Base-by-base conservation (phyloP, 2,113 vertebrate genomes). In the Pelmatolapia mariae region DNA sequence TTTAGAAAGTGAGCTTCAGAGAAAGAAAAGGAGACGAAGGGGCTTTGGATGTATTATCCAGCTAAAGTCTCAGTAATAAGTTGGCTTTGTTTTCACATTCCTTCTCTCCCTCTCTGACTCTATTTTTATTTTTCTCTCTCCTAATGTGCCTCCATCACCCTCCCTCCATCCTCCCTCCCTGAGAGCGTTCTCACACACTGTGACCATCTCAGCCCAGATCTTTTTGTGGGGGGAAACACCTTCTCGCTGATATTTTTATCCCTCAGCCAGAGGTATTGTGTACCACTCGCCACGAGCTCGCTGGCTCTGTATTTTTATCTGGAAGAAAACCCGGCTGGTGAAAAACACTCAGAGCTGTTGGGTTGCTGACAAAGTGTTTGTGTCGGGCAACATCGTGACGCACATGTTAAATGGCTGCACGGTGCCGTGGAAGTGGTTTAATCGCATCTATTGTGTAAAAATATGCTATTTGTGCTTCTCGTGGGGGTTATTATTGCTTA, bases 171-270 rank as follows among this genome's bases (percentile, higher is more conserved):
- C 78, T 33, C 61, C 54, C 19, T 78, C 68, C 61, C 81, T 53
- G 36, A 10, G 5, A n/a, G 50, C 11, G 82, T 91, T 86, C 89
- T 91, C 85, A 54, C 85, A 54, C 86, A 83, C 83, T 86, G 88
- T 1, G 22, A 91, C 90, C 94, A 93, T 95, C 95, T 90, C 29
- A 29, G 56, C 59, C 38, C 76, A 87, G 84, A 91, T 95, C 94
- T 93, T 59, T 40, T 57, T 8, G 38, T 84, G 94, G 93, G 90
- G 88, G 94, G 92, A 93, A 95, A 92, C 88, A 90, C 93, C 92
- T 89, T 90, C 84, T 71, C 86, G 87, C 82, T 89, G 84, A 13
- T 96, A 95, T 96, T 95, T 95, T 91, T 94, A 88, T 81, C 91
- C 61, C 31, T 43, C 82, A 13, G 82, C 50, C 86, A 19, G 87